A percentile compares a stretch with the other conserved stretches of the same genome.
Evolutionary conservation across 2,888 invertebrate species (phyloP).

Genomic region (Congeria kusceri): DNA sequence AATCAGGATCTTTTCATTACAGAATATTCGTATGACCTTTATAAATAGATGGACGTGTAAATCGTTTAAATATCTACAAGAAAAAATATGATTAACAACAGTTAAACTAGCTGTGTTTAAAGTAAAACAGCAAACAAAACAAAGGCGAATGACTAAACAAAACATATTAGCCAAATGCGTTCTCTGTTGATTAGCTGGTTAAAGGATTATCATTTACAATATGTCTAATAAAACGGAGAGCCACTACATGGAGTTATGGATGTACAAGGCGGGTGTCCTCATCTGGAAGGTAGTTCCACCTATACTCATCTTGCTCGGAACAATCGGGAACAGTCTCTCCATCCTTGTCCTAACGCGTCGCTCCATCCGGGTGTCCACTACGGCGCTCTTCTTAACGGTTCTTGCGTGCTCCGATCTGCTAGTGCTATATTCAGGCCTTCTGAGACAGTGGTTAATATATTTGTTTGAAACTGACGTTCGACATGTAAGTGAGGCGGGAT

Average conservation of each 20-base stretch:
- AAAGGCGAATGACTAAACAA: too few relatives aligned
- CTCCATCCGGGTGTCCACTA: conserved; percentile 68
- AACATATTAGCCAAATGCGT: too few relatives aligned
- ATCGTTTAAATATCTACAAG: too few relatives aligned
- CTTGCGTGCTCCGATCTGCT: conserved; percentile 72
- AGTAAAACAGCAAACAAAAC: too few relatives aligned
- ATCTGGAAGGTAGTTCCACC: conserved; percentile 72
- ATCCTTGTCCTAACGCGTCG: conserved; percentile 69
- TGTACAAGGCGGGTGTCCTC: conserved; percentile 43
- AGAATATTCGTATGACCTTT: too few relatives aligned
- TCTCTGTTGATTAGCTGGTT: too few relatives aligned
- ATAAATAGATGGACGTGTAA: too few relatives aligned
- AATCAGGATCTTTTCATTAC: too few relatives aligned
- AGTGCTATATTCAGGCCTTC: conserved; percentile 74
- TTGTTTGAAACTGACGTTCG: conserved; percentile 66
- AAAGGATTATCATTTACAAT: too few relatives aligned
- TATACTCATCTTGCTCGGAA: conserved; percentile 75
- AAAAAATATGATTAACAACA: too few relatives aligned
- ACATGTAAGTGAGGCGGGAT: conserved; percentile 45
- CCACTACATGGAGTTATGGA: conserved; percentile 32
- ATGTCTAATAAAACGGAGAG: too few relatives aligned
- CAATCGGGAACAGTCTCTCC: conserved; percentile 74
- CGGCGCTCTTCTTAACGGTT: conserved; percentile 73
- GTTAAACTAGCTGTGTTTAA: too few relatives aligned
- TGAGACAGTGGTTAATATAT: conserved; percentile 68